These are phyloP conservation scores for Dicyrtomina minuta DNA, from an alignment of 2,888 invertebrate species.

Conservation along the genomic window DNA sequence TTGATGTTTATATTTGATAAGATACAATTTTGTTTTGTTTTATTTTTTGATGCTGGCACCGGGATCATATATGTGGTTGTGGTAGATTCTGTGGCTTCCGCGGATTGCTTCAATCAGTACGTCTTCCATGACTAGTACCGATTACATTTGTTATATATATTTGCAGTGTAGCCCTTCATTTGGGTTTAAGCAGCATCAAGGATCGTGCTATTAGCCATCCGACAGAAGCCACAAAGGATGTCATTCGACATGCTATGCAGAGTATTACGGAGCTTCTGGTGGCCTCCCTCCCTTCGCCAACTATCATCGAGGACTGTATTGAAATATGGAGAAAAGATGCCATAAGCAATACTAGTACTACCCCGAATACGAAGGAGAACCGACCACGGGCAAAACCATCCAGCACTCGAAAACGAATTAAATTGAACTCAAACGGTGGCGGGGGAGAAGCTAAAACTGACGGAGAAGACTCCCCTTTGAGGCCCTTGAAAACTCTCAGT, in stretches of 20 bases:
- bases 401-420: conserved; percentile 3
- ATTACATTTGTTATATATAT: background rate
- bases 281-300: conserved; percentile 11
- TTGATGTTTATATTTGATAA: too few species aligned
- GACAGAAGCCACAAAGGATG: background rate
- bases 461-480: background rate
- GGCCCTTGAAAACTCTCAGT: background rate
- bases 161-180: conserved; percentile 10
- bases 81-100: too few species aligned
- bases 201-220: conserved; percentile 11
- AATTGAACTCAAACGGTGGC: background rate
- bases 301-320: background rate
- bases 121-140: background rate
- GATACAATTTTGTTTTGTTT: too few species aligned
- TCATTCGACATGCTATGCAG: background rate
- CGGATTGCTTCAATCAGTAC: too few species aligned
- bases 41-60: too few species aligned
- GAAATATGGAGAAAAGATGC: conserved; percentile 10
- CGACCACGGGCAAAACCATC: background rate
- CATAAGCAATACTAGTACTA: background rate
- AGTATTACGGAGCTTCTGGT: conserved; percentile 1
- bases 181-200: conserved; percentile 5
- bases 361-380: conserved; percentile 1
- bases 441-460: background rate
- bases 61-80: too few species aligned